These are phyloP conservation scores for Elanus axillaris DNA, from an alignment of 2,113 vertebrate genomes.

Conservation along the genomic window DNA sequence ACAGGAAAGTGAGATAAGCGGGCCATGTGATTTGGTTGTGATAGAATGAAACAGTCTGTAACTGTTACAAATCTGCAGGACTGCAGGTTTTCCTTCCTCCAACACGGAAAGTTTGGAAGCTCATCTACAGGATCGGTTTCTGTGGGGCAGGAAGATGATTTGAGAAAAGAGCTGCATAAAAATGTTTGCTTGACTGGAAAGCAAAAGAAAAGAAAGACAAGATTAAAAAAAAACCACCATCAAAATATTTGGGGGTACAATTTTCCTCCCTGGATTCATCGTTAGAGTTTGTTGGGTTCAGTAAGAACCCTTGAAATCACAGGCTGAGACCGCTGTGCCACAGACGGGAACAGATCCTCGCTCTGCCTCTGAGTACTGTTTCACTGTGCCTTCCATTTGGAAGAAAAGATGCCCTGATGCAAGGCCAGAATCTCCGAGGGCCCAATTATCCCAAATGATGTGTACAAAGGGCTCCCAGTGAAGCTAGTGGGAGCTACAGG, in stretches of 20 bases:
- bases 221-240: neutral
- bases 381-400: neutral
- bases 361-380: neutral
- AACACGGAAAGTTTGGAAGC: neutral
- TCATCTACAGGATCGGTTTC: neutral
- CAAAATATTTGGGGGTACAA: neutral
- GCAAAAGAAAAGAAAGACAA: neutral
- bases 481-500: neutral
- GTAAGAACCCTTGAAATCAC: neutral
- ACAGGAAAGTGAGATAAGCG: neutral
- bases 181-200: neutral
- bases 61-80: slow-evolving; percentile 5
- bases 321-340: neutral
- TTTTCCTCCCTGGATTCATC: neutral
- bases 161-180: neutral
- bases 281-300: neutral
- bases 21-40: neutral
- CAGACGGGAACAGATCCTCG: neutral
- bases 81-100: slow-evolving; percentile 6
- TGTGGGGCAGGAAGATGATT: neutral
- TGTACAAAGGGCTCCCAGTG: neutral
- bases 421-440: neutral
- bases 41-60: slow-evolving; percentile 23
- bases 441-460: neutral
- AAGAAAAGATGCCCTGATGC: neutral